Base-by-base conservation (phyloP, 2,888 invertebrate species). In the Athrips mouffetella region DNA sequence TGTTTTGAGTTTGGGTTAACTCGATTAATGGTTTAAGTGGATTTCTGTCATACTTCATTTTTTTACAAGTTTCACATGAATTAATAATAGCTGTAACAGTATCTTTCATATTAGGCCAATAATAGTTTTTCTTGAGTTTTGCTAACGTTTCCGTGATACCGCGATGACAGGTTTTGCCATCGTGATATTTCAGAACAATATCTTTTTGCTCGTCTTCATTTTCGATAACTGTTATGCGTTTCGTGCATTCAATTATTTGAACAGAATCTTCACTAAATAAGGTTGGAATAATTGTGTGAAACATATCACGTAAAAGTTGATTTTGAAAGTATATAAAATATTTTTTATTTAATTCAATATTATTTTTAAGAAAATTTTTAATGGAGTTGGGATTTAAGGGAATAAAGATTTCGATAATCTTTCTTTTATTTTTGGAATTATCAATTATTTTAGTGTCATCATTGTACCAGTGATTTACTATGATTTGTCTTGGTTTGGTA, bases 21-120 rank as follows among this genome's bases (percentile, higher is more conserved):
- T 25, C 15, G n/a, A 42, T 29, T 42, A 42, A 16, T 29, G 42
- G 42, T 42, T 42, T 42, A n/a, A 42, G 10, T 8, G 29, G 42
- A 11, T 3, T 27, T 16, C 29, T 27, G 7, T 42, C 42, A 29
- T 42, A 27, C 23, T 42, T 42, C 4, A 15, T 35, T 35, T 15
- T 35, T 16, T 16, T 35, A 35, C 35, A 35, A 15, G 8, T 2
- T 13, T 35, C 35, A 35, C 35, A 35, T 11, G 15, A 8, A 16
- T 35, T 35, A 13, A 35, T 35, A 13, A 15, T 15, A 8, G 35
- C 35, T 11, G 35, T 15, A 3, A 35, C 16, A 35, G 35, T 35
- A 15, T 35, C 15, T 16, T 35, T 35, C 35, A 35, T 16, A 13
- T 15, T 15, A 13, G 35, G 35, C 35, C 35, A 35, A 11, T 16